Evolutionary conservation across 2,888 invertebrate genomes (phyloP).

Genomic region (Chloroclysta siterata): DNA sequence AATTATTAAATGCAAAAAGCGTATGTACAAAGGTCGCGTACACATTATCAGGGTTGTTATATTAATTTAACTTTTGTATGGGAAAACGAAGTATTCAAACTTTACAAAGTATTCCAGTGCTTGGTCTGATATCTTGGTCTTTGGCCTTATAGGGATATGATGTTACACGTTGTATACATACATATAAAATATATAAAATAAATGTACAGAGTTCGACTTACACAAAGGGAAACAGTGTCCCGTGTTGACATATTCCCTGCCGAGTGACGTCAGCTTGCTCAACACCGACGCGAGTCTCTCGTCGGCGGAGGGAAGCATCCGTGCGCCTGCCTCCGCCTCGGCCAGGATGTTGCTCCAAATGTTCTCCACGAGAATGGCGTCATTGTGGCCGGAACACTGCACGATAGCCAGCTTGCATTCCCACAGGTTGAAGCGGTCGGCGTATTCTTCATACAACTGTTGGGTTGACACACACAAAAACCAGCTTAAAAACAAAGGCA

Average conservation of each 20-base stretch:
- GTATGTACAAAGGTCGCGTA: too few relatives aligned
- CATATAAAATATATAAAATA: too few relatives aligned
- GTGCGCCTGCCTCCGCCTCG: constrained; percentile 82
- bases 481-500: too few relatives aligned
- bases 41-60: too few relatives aligned
- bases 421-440: constrained; percentile 94
- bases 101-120: too few relatives aligned
- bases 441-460: constrained; percentile 95
- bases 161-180: too few relatives aligned
- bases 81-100: too few relatives aligned
- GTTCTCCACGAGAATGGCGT: constrained; percentile 93
- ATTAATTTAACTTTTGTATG: too few relatives aligned
- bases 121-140: too few relatives aligned
- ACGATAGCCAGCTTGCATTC: constrained; percentile 98
- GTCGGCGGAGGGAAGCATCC: constrained; percentile 72
- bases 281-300: constrained; percentile 89
- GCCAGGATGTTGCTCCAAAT: constrained; percentile 95
- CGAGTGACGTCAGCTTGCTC: constrained; percentile 90
- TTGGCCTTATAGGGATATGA: too few relatives aligned
- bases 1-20: too few relatives aligned
- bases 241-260: constrained; percentile 91
- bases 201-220: constrained; percentile 81
- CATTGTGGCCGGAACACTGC: constrained; percentile 96
- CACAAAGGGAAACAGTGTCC: constrained; percentile 95
- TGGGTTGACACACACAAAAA: neutral